These are phyloP conservation scores for Musca vetustissima DNA, from an alignment of 1,140 invertebrate species.

Conservation along the genomic window DNA sequence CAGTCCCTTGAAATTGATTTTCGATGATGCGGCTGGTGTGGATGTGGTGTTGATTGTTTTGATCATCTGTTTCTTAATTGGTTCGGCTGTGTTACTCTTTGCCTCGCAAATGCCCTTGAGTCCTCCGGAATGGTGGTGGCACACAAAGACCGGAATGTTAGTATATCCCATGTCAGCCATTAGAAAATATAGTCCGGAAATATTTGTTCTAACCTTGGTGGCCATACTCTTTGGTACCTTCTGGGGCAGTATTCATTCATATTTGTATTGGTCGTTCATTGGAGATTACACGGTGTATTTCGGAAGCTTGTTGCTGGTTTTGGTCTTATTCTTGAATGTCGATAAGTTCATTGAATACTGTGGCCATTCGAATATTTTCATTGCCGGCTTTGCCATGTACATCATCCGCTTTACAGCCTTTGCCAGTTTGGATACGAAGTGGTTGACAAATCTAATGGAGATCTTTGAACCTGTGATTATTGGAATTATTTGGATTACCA, in stretches of 20 bases:
- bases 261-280: conserved; percentile 64
- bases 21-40: conserved; percentile 30
- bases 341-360: conserved; percentile 81
- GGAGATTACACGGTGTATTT: conserved; percentile 37
- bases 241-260: conserved; percentile 78
- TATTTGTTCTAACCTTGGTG: conserved; percentile 67
- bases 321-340: conserved; percentile 72
- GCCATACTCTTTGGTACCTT: conserved; percentile 72
- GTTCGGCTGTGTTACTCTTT: conserved; percentile 41
- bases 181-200: conserved; percentile 71
- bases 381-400: conserved; percentile 76
- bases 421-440: conserved; percentile 64
- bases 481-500: conserved; percentile 80
- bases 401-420: conserved; percentile 73
- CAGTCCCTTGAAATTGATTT: conserved; percentile 63
- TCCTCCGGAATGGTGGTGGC: conserved; percentile 82
- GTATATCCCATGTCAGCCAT: conserved; percentile 73
- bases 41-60: conserved; percentile 60
- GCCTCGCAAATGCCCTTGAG: conserved; percentile 67
- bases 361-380: conserved; percentile 81
- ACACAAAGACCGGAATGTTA: conserved; percentile 73
- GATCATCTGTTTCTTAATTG: conserved; percentile 60
- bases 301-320: conserved; percentile 62
- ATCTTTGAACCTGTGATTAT: conserved; percentile 78
- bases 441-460: conserved; percentile 71